Base-by-base conservation (phyloP, 1,140 invertebrate genomes). In the Lordiphosa clarofinis region DNA sequence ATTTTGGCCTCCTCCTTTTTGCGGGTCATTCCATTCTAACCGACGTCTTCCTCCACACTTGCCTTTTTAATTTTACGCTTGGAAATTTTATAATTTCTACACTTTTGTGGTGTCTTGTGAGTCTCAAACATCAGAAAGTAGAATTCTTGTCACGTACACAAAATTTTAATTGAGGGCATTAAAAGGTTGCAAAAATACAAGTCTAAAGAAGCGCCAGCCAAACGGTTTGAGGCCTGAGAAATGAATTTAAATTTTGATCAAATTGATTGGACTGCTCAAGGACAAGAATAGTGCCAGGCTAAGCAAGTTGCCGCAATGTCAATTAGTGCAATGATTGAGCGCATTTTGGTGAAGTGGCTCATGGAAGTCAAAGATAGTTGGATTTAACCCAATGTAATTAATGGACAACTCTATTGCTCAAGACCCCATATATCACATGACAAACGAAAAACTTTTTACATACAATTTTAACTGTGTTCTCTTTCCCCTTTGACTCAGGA, bases 121-220 rank as follows among this genome's bases (percentile, higher is more conserved):
- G 70, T 38, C 42, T 43, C 53, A 55, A 75, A 75, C 71, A 69
- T 74, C 71, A 75, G 24, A 69, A 75, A 74, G 43, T 55, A 50
- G 57, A 79, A 86, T 86, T 86, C 81, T 63, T 68, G 79, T 86
- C 81, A 86, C 81, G 81, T 86, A 86, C 72, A 72, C 71, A 86
- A 76, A 50, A 73, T 86, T 86, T 86, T 86, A 86, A 86, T 86
- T 86, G 81, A 71, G 60, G 74, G 74, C 74, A 79, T 70, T 73
- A 78, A 73, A 79, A 64, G 73, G 68, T 53, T 67, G 33, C 7
- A 42, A 53, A 60, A 54, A 56, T 40, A 54, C 9, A 47, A 47
- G 15, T 15, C 1, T 4, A 36, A 36, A 49, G 47, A 49, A 49
- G 35, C 28, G 47, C 28, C 31, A 39, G 12, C 37, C 36, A 42